Conservation (phyloP, 2,113 vertebrate genomes). For the Sphaerodactylus townsendi region DNA sequence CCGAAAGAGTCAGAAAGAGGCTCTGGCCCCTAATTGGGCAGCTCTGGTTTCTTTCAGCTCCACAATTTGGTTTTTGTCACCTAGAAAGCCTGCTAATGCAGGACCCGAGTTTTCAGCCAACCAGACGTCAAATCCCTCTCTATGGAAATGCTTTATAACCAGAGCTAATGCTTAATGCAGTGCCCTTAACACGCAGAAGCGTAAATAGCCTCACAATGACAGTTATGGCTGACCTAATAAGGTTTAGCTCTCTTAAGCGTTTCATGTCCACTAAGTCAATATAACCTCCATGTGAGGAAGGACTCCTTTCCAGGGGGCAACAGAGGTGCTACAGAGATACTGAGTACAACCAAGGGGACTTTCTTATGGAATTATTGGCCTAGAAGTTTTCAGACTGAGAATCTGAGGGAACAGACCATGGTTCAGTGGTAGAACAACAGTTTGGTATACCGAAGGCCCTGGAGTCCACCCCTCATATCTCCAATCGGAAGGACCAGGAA, state of each 20-base stretch:
- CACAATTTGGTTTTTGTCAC: neutral
- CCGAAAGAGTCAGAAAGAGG: neutral
- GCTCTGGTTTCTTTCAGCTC: neutral
- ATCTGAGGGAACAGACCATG: too few relatives aligned
- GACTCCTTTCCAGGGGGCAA: neutral
- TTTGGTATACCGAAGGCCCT: too few relatives aligned
- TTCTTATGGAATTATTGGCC: neutral
- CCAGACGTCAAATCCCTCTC: conserved; percentile 14
- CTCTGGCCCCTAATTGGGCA: neutral
- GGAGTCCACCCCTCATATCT: too few relatives aligned
- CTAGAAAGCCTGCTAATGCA: neutral
- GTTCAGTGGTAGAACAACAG: too few relatives aligned
- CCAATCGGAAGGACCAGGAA: too few relatives aligned
- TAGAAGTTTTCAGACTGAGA: neutral
- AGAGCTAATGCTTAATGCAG: neutral
- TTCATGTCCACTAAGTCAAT: conserved; percentile 1
- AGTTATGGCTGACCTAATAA: conserved; percentile 16
- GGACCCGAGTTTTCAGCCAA: neutral
- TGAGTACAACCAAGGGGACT: neutral
- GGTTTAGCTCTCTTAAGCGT: neutral
- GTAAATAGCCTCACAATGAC: conserved; percentile 11
- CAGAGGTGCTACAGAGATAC: neutral
- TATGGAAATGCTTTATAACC: conserved; percentile 26
- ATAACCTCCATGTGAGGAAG: neutral
- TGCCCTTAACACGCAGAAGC: neutral